Evolutionary conservation across 2,888 invertebrate genomes (phyloP), one percentile per base, ranked within the genome.

Genomic region (Anticlea derivata): DNA sequence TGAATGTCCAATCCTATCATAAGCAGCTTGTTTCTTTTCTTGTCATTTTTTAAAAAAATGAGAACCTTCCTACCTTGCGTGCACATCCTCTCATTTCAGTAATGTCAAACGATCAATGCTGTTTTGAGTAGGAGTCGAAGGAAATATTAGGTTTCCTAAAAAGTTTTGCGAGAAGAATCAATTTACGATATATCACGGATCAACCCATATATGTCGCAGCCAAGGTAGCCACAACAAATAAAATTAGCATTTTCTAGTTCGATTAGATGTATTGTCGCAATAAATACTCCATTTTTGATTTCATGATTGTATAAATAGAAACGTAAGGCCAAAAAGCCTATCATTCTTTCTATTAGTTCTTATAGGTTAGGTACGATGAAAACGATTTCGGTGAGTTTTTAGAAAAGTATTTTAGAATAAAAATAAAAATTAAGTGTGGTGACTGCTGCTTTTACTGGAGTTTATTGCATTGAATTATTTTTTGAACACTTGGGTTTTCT

Each of bases 241-340:
- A 85, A 86, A 87, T 88, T 88, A 67, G 76, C 84, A 86, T 87
- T 86, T 83, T 73, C 75, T 71, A 80, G 73, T 77, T 73, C 70
- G 68, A 74, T 64, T 63, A 53, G 64, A 75, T 68, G 69, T 73
- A 73, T 83, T 82, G 72, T 75, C 78, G 80, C 72, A 80, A 82
- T 85, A 80, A 80, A 83, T 86, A 82, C 77, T 80, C 83, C 78
- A 83, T 82, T 82, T 86, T 76, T 55, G 83, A 68, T 75, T 80
- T 75, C 74, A 75, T 69, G 73, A 64, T 70, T 75, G 77, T 89
- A 88, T 89, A 89, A 81, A 87, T 80, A 82, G 79, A 74, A 72
- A 65, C 62, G 78, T 66, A 71, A 58, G 66, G 60, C 60, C 70
- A 63, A 61, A 58, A 53, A 61, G 61, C 56, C 65, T 75, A 80